Conservation (phyloP, 2,888 invertebrate species). For the Fragum sueziense region DNA sequence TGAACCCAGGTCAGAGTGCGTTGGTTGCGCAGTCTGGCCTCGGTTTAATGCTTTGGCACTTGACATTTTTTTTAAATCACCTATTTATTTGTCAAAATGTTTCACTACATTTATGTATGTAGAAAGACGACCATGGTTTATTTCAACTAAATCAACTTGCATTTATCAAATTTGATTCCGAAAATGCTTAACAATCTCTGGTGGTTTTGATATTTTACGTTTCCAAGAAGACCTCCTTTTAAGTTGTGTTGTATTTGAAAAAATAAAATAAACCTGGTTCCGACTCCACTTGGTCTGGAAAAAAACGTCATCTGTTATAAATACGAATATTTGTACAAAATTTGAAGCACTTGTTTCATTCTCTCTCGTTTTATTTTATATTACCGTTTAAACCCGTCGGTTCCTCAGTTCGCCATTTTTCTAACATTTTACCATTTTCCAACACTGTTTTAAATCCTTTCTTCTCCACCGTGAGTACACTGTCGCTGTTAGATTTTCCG, state of each 20-base stretch:
- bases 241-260: too few relatives aligned
- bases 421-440: not conserved
- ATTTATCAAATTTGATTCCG: too few relatives aligned
- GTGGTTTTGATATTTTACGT: too few relatives aligned
- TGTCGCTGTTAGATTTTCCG: not conserved
- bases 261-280: constrained; percentile 16
- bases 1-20: too few relatives aligned
- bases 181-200: too few relatives aligned
- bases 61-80: too few relatives aligned
- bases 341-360: constrained; percentile 17
- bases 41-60: too few relatives aligned
- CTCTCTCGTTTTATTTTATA: not conserved
- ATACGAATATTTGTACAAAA: constrained; percentile 16
- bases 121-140: too few relatives aligned
- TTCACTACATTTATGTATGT: not conserved
- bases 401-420: not conserved
- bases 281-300: not conserved
- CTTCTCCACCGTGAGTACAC: not conserved
- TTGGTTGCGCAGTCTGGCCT: too few relatives aligned
- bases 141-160: too few relatives aligned
- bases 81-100: not conserved
- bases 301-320: constrained; percentile 17
- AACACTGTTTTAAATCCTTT: not conserved
- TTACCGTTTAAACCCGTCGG: not conserved
- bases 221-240: too few relatives aligned